These are phyloP conservation scores for Boloria euphrosyne DNA, from an alignment of 2,888 invertebrate genomes.

Conservation along the genomic window DNA sequence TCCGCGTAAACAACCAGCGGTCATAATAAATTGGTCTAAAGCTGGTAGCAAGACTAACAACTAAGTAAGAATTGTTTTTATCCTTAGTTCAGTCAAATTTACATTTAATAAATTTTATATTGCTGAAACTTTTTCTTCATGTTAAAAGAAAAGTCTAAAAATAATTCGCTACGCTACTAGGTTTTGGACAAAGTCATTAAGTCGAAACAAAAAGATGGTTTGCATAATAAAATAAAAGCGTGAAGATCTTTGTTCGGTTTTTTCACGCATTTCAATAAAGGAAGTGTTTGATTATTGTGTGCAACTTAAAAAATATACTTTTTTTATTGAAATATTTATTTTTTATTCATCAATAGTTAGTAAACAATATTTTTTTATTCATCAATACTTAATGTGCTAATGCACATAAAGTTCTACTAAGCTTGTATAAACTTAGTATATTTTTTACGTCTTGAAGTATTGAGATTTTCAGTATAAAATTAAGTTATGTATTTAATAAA, in stretches of 20 bases:
- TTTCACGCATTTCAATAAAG: not conserved
- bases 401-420: too few species aligned
- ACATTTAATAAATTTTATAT: not conserved
- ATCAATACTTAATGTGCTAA: too few species aligned
- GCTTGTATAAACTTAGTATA: too few species aligned
- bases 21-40: not conserved
- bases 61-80: not conserved
- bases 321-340: too few species aligned
- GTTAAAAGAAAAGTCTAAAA: conserved; percentile 6
- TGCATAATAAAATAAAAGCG: conserved; percentile 11
- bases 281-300: too few species aligned
- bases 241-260: conserved; percentile 1
- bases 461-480: too few species aligned
- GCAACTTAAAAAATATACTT: too few species aligned
- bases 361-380: too few species aligned
- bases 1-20: conserved; percentile 40
- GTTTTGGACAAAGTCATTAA: conserved; percentile 41
- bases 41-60: not conserved
- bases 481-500: too few species aligned
- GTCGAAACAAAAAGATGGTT: conserved; percentile 19
- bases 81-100: not conserved
- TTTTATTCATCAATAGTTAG: too few species aligned
- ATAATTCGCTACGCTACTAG: conserved; percentile 37
- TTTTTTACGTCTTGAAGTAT: too few species aligned
- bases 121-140: not conserved